A percentile compares a stretch with the other conserved stretches of the same genome.
These are phyloP conservation scores for Chelonus formosanus DNA, from an alignment of 2,888 invertebrate species.

Conservation along the genomic window DNA sequence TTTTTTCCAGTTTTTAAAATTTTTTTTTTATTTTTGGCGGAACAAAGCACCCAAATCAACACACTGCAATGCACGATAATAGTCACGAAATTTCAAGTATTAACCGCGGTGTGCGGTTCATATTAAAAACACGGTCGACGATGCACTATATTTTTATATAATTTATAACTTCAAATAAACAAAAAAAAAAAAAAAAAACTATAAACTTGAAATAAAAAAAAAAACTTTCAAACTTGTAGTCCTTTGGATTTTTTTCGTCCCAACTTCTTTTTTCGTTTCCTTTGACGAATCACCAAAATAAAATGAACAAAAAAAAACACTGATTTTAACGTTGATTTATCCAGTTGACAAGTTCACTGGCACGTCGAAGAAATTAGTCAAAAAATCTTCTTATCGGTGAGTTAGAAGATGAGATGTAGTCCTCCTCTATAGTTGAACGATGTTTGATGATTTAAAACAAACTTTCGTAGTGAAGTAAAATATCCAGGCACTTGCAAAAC, in stretches of 20 bases:
- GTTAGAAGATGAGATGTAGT: not conserved
- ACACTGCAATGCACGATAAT: constrained; percentile 32
- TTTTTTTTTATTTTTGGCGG: constrained; percentile 15
- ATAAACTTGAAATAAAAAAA: not conserved
- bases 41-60: constrained; percentile 31
- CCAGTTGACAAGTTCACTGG: constrained; percentile 16
- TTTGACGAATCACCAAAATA: constrained; percentile 16
- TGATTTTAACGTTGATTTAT: constrained; percentile 16
- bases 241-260: constrained; percentile 16
- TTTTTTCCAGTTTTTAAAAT: constrained; percentile 17
- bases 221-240: constrained; percentile 14
- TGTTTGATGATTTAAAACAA: not conserved
- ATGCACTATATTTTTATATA: constrained; percentile 17
- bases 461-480: constrained; percentile 40
- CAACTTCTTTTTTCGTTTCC: not conserved
- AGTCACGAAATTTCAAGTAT: constrained; percentile 30
- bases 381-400: not conserved
- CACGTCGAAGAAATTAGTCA: not conserved
- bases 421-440: no score
- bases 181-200: constrained; percentile 9
- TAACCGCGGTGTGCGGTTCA: constrained; percentile 28
- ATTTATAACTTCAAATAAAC: constrained; percentile 1
- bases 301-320: constrained; percentile 23
- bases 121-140: constrained; percentile 27
- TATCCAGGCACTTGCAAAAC: constrained; percentile 58